Conservation (phyloP, 2,797 vertebrate species). For the Oreonectes daqikongensis region DNA sequence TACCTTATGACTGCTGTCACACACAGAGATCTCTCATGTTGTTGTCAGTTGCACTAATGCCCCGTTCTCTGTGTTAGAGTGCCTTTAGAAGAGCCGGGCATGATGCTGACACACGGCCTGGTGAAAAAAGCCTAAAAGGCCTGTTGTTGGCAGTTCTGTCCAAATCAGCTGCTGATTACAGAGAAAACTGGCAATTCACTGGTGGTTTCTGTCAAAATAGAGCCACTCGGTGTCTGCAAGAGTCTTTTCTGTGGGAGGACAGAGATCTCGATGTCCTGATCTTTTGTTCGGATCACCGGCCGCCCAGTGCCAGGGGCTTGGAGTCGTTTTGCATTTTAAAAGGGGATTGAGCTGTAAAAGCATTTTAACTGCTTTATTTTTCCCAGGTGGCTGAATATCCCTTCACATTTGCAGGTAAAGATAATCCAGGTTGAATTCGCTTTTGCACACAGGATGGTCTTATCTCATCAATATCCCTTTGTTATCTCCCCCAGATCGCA, state of each 20-base stretch:
- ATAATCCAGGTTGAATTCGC: conserved; percentile 29
- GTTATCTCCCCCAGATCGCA: conserved; percentile 42
- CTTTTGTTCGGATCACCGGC: conserved; percentile 38
- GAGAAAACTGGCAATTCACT: conserved; percentile 39
- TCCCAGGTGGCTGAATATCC: conserved; percentile 22
- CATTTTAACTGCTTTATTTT: conserved; percentile 29
- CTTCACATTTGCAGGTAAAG: conserved; percentile 20
- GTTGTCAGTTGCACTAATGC: conserved; percentile 48
- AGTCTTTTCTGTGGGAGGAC: conserved; percentile 38
- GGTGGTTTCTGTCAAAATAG: conserved; percentile 44
- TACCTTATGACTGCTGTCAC: conserved; percentile 61
- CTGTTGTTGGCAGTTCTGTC: conserved; percentile 76
- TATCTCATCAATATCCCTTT: conserved; percentile 37
- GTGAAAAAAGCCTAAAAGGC: conserved; percentile 54
- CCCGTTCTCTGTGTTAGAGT: conserved; percentile 19
- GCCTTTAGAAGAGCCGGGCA: conserved; percentile 30
- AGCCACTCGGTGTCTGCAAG: conserved; percentile 36
- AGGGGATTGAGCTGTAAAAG: conserved; percentile 5
- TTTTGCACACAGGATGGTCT: conserved; percentile 26
- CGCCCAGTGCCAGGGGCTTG: not conserved
- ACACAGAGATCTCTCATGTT: conserved; percentile 58
- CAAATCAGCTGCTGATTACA: conserved; percentile 69
- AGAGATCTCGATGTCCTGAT: conserved; percentile 22
- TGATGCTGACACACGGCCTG: conserved; percentile 46
- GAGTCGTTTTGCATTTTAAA: conserved; percentile 38